These are phyloP conservation scores for Microctonus brassicae DNA, from an alignment of 2,888 invertebrate species.

Conservation along the genomic window DNA sequence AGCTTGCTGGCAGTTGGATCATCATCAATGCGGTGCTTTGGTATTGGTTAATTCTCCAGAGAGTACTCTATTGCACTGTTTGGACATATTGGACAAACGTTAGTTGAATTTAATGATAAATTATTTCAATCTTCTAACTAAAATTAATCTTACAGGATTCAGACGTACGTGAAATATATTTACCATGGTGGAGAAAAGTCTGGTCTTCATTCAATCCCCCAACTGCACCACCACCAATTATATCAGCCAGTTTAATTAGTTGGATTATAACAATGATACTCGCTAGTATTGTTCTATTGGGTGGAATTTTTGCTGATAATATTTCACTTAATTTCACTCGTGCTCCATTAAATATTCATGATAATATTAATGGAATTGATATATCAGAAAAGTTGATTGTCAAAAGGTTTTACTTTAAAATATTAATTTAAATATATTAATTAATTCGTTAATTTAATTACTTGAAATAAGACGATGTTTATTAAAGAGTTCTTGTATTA, in stretches of 20 bases:
- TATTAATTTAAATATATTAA: background rate
- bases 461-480: too few species aligned
- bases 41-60: constrained; percentile 61
- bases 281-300: constrained; percentile 47
- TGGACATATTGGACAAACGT: constrained; percentile 62
- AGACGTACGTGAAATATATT: constrained; percentile 51
- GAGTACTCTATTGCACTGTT: constrained; percentile 60
- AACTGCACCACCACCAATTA: constrained; percentile 50
- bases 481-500: background rate
- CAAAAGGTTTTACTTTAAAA: background rate
- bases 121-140: constrained; percentile 4
- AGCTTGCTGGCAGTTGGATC: constrained; percentile 58
- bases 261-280: constrained; percentile 61
- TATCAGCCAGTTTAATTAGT: constrained; percentile 62
- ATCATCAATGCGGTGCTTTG: constrained; percentile 55
- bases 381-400: constrained; percentile 6
- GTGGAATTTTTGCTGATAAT: constrained; percentile 42
- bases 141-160: constrained; percentile 48
- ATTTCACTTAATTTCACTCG: background rate
- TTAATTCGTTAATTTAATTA: background rate
- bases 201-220: constrained; percentile 61
- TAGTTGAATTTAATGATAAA: constrained; percentile 40
- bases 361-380: constrained; percentile 26
- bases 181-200: constrained; percentile 63
- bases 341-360: constrained; percentile 30